Conservation (phyloP, 2,113 vertebrate species). For the Oceanodroma tethys region DNA sequence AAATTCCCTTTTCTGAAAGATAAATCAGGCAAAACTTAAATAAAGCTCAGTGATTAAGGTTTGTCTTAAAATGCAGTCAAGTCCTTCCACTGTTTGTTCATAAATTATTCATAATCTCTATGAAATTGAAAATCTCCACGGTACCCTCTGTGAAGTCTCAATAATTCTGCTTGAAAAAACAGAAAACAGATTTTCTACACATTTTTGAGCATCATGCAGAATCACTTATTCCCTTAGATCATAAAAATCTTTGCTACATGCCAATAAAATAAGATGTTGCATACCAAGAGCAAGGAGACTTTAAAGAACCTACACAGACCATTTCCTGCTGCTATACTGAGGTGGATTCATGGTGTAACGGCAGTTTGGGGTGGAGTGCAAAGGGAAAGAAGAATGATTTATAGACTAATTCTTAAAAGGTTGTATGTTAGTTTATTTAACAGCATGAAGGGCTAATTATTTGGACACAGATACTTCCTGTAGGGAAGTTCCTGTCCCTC, state of each 20-base stretch:
- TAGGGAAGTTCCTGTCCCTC: background rate
- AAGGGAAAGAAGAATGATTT: background rate
- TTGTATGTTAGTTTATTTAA: background rate
- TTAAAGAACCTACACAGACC: background rate
- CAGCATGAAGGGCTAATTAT: background rate
- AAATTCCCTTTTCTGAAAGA: background rate
- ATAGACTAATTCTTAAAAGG: background rate
- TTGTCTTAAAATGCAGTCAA: background rate
- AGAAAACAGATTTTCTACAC: background rate
- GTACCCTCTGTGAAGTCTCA: background rate
- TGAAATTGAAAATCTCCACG: background rate
- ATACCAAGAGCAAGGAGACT: background rate
- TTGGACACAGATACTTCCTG: background rate
- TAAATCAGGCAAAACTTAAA: background rate
- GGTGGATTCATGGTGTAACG: background rate
- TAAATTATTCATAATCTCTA: background rate
- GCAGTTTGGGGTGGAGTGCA: background rate
- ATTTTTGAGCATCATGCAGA: background rate
- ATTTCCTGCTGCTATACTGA: background rate
- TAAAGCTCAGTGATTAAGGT: background rate
- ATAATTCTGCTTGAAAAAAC: background rate
- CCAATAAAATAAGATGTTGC: background rate
- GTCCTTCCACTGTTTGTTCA: background rate
- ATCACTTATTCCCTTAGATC: background rate
- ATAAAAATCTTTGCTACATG: background rate